Base-by-base conservation (phyloP, 2,113 vertebrate genomes). In the Fulmarus glacialis region DNA sequence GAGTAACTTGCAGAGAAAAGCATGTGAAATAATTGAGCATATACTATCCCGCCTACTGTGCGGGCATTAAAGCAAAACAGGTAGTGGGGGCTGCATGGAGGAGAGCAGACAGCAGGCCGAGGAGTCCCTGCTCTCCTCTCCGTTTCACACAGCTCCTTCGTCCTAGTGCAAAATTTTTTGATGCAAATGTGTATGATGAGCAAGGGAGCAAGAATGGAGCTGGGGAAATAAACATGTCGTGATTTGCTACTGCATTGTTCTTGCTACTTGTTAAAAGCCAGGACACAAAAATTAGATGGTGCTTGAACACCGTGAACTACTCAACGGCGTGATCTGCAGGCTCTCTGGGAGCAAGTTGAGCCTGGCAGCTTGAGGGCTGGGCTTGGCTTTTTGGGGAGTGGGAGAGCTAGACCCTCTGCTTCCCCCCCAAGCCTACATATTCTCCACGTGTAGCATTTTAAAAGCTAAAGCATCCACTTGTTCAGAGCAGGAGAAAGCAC, bases 271-370 rank as follows among this genome's bases (percentile, higher is more conserved):
- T 20, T 68, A 36, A 79, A n/a, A 80, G 20, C 8, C 27, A 48
- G 42, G 27, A 73, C 40, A 62, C 7, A 62, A 42, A 70, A 77
- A 48, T 9, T 43, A 56, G 53, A 24, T 24, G 21, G 9, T 56
- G 62, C 30, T 93, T 79, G 8, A 81, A 32, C 18, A 75, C 13
- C 15, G 22, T 59, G 48, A 66, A 18, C 56, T 52, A 40, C 52
- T 47, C 53, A 30, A 26, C 3, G 4, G 22, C 3, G 3, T 0
- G 0, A 80, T 32, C 27, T 43, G 42, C 3, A 2, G 45, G 38
- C 5, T 50, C 56, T 26, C 16, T 0, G 4, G 36, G 29, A 79
- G 27, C 40, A 40, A 40, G 22, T 4, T 40, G 15, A 82, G 55
- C 22, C 60, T 17, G 7, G 45, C 47, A 60, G 60, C 13, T n/a